Conservation (phyloP, 2,113 vertebrate species). For the Cyanoderma ruficeps region DNA sequence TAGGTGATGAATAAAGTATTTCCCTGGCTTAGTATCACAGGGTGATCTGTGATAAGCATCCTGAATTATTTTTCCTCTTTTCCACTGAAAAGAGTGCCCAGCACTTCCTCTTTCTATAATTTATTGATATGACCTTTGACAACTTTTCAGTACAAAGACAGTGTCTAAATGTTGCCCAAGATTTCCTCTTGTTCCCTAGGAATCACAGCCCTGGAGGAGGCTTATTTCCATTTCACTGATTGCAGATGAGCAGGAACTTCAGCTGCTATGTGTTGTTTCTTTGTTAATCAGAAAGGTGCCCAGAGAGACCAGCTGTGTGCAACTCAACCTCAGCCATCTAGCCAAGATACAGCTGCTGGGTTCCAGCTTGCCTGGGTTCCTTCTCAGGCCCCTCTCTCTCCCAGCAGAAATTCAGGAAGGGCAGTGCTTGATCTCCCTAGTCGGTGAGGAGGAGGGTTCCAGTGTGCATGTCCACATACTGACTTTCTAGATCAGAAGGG, state of each 20-base stretch:
- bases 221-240: constrained; percentile 43
- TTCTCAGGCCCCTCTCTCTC: background rate
- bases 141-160: constrained; percentile 7
- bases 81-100: background rate
- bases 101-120: background rate
- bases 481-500: background rate
- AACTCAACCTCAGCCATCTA: background rate
- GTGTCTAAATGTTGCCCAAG: background rate
- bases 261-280: constrained; percentile 16
- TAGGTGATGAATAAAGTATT: background rate
- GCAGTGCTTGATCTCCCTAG: background rate
- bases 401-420: background rate
- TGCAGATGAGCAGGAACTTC: constrained; percentile 3
- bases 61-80: constrained; percentile 3
- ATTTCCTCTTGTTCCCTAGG: background rate
- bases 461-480: no score
- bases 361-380: background rate
- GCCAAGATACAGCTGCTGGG: background rate
- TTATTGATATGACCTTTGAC: constrained; percentile 18
- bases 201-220: background rate
- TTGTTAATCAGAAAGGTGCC: constrained; percentile 34
- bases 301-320: constrained; percentile 30
- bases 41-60: background rate
- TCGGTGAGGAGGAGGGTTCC: background rate
- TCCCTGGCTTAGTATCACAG: background rate